A percentile compares a stretch with the other conserved stretches of the same genome.
These are phyloP conservation scores for Diorhabda elongata DNA, from an alignment of 1,140 invertebrate genomes.

Conservation along the genomic window DNA sequence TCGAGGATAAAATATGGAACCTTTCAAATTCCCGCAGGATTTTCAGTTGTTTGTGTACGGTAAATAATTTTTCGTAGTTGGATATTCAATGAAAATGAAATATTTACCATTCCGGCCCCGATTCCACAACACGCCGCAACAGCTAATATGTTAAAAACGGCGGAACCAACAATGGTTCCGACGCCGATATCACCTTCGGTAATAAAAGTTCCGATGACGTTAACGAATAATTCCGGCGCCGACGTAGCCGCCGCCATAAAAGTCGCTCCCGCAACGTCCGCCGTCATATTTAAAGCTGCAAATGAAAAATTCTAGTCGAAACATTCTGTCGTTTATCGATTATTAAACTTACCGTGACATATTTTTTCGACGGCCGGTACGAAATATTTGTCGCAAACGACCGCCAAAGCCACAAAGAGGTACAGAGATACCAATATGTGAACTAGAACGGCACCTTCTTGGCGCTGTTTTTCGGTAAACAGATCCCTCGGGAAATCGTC, in stretches of 20 bases:
- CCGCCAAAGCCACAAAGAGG: conserved; percentile 78
- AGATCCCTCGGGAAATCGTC: conserved; percentile 80
- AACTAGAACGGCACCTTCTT: conserved; percentile 75
- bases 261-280: conserved; percentile 82
- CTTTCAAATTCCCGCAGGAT: no score
- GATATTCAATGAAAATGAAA: no score
- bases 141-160: conserved; percentile 93
- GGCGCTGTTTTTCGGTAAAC: conserved; percentile 74
- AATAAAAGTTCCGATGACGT: conserved; percentile 86
- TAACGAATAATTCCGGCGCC: conserved; percentile 89
- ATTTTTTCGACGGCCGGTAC: conserved; percentile 86
- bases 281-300: conserved; percentile 75
- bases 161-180: conserved; percentile 92
- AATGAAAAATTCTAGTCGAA: not conserved
- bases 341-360: conserved; percentile 66
- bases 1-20: no score
- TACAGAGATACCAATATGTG: conserved; percentile 82
- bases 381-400: conserved; percentile 87
- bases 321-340: not conserved
- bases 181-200: conserved; percentile 85
- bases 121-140: conserved; percentile 87
- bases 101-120: conserved; percentile 74
- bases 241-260: conserved; percentile 95
- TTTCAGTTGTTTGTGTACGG: no score
- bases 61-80: no score